Base-by-base conservation (phyloP, 1,140 invertebrate genomes). In the Magallana angulata region DNA sequence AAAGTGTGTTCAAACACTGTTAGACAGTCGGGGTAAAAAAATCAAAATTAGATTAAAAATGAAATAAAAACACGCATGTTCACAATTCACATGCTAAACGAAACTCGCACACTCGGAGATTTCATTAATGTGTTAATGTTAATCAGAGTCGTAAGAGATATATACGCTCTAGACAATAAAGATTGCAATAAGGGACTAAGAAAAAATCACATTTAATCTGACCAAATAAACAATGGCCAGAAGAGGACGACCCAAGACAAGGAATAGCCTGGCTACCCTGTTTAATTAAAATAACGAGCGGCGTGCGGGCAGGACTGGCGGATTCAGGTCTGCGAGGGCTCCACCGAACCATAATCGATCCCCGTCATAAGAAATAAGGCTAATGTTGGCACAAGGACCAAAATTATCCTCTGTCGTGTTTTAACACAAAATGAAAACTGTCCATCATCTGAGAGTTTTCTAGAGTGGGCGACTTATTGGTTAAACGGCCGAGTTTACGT, bases 251-350 rank as follows among this genome's bases (percentile, higher is more conserved):
- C 30, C 24, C 36, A 30, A 30, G 68, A 76, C 68, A 76, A 18
- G 68, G 68, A 76, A 76, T 76, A 12, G 68, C 68, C 24, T 76
- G 24, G 68, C 68, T 76, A 76, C 68, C 68, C 68, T 76, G 68
- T 76, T 76, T 76, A 76, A 76, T 76, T 76, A 76, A 76, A 76
- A 76, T 76, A 76, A 76, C 68, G 68, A 76, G 68, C 36, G 68
- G 24, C 68, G 68, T 76, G 68, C 11, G 18, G 11, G 9, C 8
- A 18, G 68, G 68, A 76, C 8, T 18, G 36, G 14, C 36, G 18
- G 12, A 30, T 3, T 24, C 12, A 76, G 18, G 60, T 12, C 68
- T 12, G 68, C 24, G 8, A 76, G 68, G 24, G 68, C 18, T 11
- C 24, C 68, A 30, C 60, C 60, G 8, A 64, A 18, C 16, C 11